Percentiles rank a stretch among this genome's conserved stretches.
These are phyloP conservation scores for Zhuqinia jingwanae DNA, from an alignment of 2,888 invertebrate species.

Conservation along the genomic window DNA sequence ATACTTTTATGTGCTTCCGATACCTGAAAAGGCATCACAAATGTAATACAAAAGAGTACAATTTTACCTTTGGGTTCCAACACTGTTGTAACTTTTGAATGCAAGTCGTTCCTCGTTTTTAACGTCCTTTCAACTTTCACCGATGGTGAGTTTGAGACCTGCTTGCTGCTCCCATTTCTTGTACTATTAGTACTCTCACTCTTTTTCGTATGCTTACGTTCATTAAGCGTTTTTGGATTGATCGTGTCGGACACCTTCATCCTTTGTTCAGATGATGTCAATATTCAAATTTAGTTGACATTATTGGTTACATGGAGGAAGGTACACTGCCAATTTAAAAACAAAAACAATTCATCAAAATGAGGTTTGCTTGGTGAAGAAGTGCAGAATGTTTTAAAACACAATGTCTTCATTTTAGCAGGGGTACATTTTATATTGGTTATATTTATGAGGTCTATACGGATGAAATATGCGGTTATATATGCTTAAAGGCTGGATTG, in stretches of 20 bases:
- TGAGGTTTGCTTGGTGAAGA: too few relatives aligned
- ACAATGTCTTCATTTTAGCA: neutral
- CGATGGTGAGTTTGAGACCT: neutral
- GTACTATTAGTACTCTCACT: too few relatives aligned
- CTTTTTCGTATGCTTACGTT: slow-evolving; percentile 27
- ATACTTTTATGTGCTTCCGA: too few relatives aligned
- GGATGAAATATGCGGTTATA: too few relatives aligned
- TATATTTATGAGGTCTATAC: too few relatives aligned
- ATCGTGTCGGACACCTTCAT: slow-evolving; percentile 56
- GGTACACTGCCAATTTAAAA: slow-evolving; percentile 26
- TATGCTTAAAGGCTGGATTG: too few relatives aligned
- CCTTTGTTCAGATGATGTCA: slow-evolving; percentile 27
- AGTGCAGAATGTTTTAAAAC: neutral
- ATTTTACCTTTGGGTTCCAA: slow-evolving; percentile 23
- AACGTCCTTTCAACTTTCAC: slow-evolving; percentile 22
- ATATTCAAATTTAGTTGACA: slow-evolving; percentile 13
- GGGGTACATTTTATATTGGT: too few relatives aligned
- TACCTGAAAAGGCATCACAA: too few relatives aligned
- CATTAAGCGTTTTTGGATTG: slow-evolving; percentile 10
- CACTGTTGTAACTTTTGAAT: neutral
- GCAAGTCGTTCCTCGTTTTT: neutral
- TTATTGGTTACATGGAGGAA: slow-evolving; percentile 26
- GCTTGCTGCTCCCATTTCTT: slow-evolving; percentile 17
- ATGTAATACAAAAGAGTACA: too few relatives aligned
- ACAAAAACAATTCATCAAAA: slow-evolving; percentile 4